phyloP scores from a whole-genome alignment of 2,113 vertebrate species.

The Callipepla californica region DNA sequence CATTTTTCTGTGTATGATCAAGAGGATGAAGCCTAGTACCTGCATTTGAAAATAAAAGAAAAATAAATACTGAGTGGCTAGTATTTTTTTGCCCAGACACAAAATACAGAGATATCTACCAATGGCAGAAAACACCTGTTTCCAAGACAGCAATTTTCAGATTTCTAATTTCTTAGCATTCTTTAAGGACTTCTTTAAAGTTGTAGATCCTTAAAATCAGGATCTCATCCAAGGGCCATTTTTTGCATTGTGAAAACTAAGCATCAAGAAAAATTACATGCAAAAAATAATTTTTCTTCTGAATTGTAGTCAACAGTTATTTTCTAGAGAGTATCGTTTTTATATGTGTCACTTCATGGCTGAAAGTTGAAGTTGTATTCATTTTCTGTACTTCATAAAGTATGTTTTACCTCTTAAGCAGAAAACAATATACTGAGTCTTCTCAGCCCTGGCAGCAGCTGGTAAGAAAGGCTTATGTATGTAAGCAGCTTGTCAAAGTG shows the following conservation, averaged over 20 bases:
- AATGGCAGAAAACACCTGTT: not conserved
- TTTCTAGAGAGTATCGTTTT: not conserved
- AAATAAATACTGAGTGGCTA: not conserved
- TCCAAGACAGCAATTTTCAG: not conserved
- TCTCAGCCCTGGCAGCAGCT: not conserved
- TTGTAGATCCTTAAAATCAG: not conserved
- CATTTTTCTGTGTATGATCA: not conserved
- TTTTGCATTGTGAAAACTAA: not conserved
- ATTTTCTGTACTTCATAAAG: not conserved
- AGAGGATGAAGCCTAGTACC: not conserved
- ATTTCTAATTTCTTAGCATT: not conserved
- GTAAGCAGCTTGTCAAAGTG: not conserved
- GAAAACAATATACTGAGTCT: not conserved
- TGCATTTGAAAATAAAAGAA: not conserved
- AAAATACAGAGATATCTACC: not conserved
- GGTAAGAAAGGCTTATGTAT: not conserved
- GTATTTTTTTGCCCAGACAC: not conserved
- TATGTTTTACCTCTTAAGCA: not conserved
- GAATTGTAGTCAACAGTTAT: not conserved
- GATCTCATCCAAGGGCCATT: not conserved
- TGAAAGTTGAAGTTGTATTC: not conserved
- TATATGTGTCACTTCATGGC: not conserved
- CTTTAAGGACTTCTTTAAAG: not conserved
- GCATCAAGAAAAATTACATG: not conserved
- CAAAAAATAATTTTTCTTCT: not conserved